Percentiles rank a stretch among this genome's conserved stretches.
phyloP scores from a whole-genome alignment of 1,140 invertebrate species.

The Conus ventricosus region DNA sequence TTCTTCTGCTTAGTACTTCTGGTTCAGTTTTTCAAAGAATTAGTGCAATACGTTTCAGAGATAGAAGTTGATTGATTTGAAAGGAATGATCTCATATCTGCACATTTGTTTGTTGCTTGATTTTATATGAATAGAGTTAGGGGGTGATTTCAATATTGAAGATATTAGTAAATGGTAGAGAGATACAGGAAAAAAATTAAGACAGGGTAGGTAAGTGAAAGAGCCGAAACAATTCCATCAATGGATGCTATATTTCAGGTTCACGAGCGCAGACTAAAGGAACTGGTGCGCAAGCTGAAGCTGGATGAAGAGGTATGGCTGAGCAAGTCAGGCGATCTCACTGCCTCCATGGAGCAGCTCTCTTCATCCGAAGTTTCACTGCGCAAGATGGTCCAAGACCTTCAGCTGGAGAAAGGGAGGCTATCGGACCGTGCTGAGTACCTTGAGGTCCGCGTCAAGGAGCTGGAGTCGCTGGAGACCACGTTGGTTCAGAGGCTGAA shows the following conservation, averaged over 20 bases:
- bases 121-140: too few species aligned
- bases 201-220: too few species aligned
- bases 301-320: slow-evolving; percentile 65
- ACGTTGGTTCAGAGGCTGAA: slow-evolving; percentile 59
- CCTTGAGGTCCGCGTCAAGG: slow-evolving; percentile 60
- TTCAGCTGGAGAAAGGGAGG: slow-evolving; percentile 62
- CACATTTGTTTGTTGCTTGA: too few species aligned
- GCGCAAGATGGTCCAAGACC: slow-evolving; percentile 59
- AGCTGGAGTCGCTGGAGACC: slow-evolving; percentile 64
- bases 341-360: slow-evolving; percentile 63
- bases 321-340: slow-evolving; percentile 62
- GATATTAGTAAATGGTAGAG: too few species aligned
- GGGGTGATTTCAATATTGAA: too few species aligned
- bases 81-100: too few species aligned
- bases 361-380: slow-evolving; percentile 59
- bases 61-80: too few species aligned
- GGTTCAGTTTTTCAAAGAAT: too few species aligned
- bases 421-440: slow-evolving; percentile 62
- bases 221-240: too few species aligned
- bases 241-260: slow-evolving; percentile 38
- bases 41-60: too few species aligned
- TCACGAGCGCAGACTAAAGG: slow-evolving; percentile 62
- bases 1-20: too few species aligned
- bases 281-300: slow-evolving; percentile 64
- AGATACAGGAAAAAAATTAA: too few species aligned